phyloP scores from a whole-genome alignment of 1,140 invertebrate species.

The Macrobrachium nipponense region DNA sequence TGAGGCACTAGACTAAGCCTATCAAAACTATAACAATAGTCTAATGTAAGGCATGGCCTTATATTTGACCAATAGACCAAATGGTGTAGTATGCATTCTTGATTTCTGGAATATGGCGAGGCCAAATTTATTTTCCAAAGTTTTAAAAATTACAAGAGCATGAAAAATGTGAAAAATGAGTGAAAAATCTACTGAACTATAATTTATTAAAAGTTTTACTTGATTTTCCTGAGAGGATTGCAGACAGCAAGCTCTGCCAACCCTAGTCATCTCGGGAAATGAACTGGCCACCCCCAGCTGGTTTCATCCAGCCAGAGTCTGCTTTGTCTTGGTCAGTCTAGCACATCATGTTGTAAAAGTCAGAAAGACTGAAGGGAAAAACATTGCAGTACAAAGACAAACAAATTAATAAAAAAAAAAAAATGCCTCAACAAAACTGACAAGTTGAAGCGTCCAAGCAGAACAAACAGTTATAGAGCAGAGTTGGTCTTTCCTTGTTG shows the following conservation, averaged over 20 bases:
- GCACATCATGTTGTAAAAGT: constrained; percentile 50
- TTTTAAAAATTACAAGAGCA: too few relatives aligned
- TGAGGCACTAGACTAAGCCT: constrained; percentile 16
- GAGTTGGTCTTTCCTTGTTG: constrained; percentile 49
- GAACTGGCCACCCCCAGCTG: constrained; percentile 45
- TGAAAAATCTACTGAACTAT: constrained; percentile 33
- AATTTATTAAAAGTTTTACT: constrained; percentile 40
- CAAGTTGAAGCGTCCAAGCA: constrained; percentile 60
- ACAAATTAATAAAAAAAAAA: constrained; percentile 30
- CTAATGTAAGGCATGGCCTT: constrained; percentile 42
- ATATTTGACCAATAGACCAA: constrained; percentile 52
- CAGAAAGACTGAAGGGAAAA: constrained; percentile 53
- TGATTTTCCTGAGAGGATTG: constrained; percentile 46
- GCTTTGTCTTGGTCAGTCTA: constrained; percentile 53
- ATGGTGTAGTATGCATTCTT: constrained; percentile 19
- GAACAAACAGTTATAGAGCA: constrained; percentile 57
- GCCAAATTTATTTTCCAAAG: too few relatives aligned
- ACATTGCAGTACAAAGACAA: constrained; percentile 56
- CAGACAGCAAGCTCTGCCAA: constrained; percentile 42
- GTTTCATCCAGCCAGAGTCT: constrained; percentile 44
- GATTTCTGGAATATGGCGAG: too few relatives aligned
- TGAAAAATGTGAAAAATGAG: constrained; percentile 3
- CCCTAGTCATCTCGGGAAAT: constrained; percentile 27
- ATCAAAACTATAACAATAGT: constrained; percentile 35
- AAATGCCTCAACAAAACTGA: constrained; percentile 60